phyloP scores from a whole-genome alignment of 2,888 invertebrate genomes.

The Zygaena filipendulae region DNA sequence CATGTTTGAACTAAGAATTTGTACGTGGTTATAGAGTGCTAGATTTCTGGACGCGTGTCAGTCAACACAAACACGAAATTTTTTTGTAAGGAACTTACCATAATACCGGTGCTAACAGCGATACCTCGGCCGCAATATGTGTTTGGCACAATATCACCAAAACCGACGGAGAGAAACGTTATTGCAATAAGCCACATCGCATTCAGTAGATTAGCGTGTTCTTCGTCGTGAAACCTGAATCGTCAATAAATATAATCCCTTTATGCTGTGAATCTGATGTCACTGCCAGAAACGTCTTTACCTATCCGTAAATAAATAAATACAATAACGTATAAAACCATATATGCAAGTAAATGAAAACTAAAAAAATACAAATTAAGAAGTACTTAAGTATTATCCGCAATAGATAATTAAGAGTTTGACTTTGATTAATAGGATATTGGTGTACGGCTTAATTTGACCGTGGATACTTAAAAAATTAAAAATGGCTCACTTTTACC shows the following conservation, averaged over 20 bases:
- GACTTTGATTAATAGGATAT: slow-evolving; percentile 52
- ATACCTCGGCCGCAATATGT: slow-evolving; percentile 99
- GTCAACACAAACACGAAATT: slow-evolving; percentile 55
- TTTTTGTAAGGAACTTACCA: slow-evolving; percentile 82
- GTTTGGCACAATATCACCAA: slow-evolving; percentile 99
- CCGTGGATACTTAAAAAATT: slow-evolving; percentile 32
- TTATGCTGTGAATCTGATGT: slow-evolving; percentile 37
- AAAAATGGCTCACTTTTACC: slow-evolving; percentile 69
- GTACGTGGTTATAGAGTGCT: no score
- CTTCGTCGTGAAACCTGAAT: slow-evolving; percentile 96
- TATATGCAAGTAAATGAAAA: no score
- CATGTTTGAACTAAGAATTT: no score
- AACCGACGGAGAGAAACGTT: slow-evolving; percentile 99
- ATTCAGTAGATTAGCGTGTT: slow-evolving; percentile 98
- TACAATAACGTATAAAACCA: no score
- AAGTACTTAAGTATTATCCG: no score
- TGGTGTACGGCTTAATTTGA: slow-evolving; percentile 34
- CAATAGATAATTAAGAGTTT: slow-evolving; percentile 57
- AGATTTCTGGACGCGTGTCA: no score
- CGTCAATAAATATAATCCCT: slow-evolving; percentile 57
- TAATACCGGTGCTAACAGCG: slow-evolving; percentile 98
- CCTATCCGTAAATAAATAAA: slow-evolving; percentile 15
- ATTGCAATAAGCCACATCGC: slow-evolving; percentile 99
- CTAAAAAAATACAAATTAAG: slow-evolving; percentile 32
- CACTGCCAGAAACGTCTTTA: no score